Conservation (phyloP, 2,113 vertebrate genomes). For the Daubentonia madagascariensis region DNA sequence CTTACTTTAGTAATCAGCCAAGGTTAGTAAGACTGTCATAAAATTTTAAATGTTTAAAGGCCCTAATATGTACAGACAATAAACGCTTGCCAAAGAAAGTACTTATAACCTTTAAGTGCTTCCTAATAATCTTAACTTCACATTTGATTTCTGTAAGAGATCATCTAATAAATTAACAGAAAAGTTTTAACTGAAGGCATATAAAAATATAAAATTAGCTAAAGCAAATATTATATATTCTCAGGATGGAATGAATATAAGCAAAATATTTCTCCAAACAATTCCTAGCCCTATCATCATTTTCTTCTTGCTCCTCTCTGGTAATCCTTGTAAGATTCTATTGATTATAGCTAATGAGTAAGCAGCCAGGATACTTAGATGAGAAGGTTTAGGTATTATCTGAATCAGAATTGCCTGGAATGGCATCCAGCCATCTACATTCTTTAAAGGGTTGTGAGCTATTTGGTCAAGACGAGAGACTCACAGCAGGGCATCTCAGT, state of each 20-base stretch:
- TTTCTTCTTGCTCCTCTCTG: neutral
- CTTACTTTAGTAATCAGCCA: conserved; percentile 35
- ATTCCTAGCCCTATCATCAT: neutral
- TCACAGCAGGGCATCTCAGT: neutral
- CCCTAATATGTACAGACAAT: neutral
- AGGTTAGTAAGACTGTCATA: neutral
- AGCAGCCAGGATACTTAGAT: neutral
- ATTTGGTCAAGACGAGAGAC: neutral
- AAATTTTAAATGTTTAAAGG: conserved; percentile 27
- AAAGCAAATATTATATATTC: neutral
- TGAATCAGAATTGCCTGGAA: neutral
- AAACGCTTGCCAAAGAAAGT: neutral
- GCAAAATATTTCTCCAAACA: neutral
- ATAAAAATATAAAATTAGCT: neutral
- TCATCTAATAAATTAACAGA: neutral
- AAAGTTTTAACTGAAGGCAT: conserved; percentile 18
- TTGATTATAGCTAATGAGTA: neutral
- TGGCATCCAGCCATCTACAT: neutral
- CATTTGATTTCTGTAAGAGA: neutral
- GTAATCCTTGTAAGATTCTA: neutral
- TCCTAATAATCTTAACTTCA: neutral
- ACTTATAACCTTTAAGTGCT: neutral
- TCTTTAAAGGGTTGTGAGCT: neutral
- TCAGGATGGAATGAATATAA: neutral
- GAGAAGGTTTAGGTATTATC: neutral